These are phyloP conservation scores for Maniola hyperantus DNA, from an alignment of 2,888 invertebrate genomes.

Conservation along the genomic window DNA sequence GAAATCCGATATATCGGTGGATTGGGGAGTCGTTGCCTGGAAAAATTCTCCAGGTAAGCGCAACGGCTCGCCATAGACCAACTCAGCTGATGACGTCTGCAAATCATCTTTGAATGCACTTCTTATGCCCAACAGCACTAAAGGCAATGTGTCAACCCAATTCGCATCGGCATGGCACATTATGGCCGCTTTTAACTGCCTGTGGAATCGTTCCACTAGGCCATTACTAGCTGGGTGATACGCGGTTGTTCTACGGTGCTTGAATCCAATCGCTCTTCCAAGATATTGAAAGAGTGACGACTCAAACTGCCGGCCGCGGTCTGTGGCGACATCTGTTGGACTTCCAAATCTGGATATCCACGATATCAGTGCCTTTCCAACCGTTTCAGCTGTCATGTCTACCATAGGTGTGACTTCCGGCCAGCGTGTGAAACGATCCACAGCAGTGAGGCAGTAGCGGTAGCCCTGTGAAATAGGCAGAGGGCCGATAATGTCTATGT, in stretches of 20 bases:
- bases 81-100: constrained; percentile 40
- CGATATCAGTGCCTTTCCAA: constrained; percentile 43
- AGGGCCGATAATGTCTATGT: constrained; percentile 40
- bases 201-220: constrained; percentile 45
- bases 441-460: constrained; percentile 8
- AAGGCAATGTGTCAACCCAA: constrained; percentile 38
- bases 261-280: constrained; percentile 28
- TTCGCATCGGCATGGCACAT: constrained; percentile 29
- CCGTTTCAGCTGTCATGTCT: constrained; percentile 36
- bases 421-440: constrained; percentile 21
- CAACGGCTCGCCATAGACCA: constrained; percentile 42
- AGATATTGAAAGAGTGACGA: constrained; percentile 37
- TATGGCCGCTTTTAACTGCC: constrained; percentile 56
- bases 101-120: constrained; percentile 34
- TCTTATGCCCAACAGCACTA: constrained; percentile 39
- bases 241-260: constrained; percentile 42
- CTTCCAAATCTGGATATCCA: constrained; percentile 64
- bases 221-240: constrained; percentile 26
- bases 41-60: constrained; percentile 41
- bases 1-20: constrained; percentile 35
- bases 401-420: constrained; percentile 32
- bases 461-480: constrained; percentile 35
- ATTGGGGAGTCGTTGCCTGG: too few relatives aligned
- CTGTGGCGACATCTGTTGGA: constrained; percentile 45
- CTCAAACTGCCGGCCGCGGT: constrained; percentile 49